Base-by-base conservation (phyloP, 2,888 invertebrate genomes). In the Orchestes rusci region DNA sequence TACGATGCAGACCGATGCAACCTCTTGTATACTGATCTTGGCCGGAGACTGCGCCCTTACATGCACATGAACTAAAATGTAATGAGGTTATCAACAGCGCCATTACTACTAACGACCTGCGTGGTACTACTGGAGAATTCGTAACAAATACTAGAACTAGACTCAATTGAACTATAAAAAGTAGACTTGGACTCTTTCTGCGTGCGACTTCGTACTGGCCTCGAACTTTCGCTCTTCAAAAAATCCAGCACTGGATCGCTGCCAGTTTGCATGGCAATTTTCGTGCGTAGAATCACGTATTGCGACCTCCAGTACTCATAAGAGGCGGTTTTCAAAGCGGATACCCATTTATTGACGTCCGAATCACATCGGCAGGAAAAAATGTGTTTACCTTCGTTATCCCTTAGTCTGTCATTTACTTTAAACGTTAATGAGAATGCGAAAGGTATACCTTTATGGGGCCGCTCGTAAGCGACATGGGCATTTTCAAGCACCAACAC, bases 401-500 rank as follows among this genome's bases (percentile, higher is more conserved):
- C 64, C 49, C 55, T 49, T 12, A 77, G 75, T 60, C 82, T 83
- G 56, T 77, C 75, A 50, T 71, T 74, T 60, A 81, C 82, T 47
- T 77, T 75, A 63, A 66, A 67, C 30, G 63, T 64, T 43, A 87
- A 75, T 31, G 83, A 84, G 69, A 87, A 86, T 23, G 84, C 81
- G 66, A 85, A 86, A 45, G 80, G 77, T 56, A 78, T 76, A 50
- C 75, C 79, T 54, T 59, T 63, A 53, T 76, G 76, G 8, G 76
- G 77, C 54, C 74, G 73, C 64, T 86, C 85, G 67, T 77, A 75
- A 75, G 81, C 59, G 77, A 78, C 57, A 73, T 78, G 60, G 74
- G 64, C 80, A 64, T 85, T 84, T 65, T 87, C 86, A 64, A 87
- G 70, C 16, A 87, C 74, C 63, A 86, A 76, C 18, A 84, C 75